phyloP scores from a whole-genome alignment of 2,888 invertebrate genomes.

The Himalopsyche kuldschensis region DNA sequence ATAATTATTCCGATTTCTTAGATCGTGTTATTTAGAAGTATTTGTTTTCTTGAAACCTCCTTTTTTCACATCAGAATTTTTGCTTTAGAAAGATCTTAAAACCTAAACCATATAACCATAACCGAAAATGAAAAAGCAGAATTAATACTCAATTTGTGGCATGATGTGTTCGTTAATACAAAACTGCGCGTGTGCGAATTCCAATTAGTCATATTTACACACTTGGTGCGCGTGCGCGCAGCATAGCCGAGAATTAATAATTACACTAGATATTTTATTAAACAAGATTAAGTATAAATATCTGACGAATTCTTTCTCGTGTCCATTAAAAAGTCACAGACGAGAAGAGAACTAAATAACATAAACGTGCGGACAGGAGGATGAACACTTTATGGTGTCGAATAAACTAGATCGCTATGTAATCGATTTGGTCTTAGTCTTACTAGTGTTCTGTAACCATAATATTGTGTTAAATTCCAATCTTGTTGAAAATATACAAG shows the following conservation, averaged over 20 bases:
- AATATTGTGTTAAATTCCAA: too few species aligned
- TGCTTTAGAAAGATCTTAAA: too few species aligned
- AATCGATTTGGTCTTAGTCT: too few species aligned
- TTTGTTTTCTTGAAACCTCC: too few species aligned
- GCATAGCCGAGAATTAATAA: not conserved
- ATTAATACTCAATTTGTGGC: not conserved
- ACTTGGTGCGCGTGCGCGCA: not conserved
- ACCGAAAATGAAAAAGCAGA: not conserved
- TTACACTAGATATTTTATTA: not conserved
- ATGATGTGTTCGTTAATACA: not conserved
- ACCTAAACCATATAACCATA: too few species aligned
- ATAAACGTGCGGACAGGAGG: not conserved
- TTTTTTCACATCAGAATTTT: too few species aligned
- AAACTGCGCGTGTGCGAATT: not conserved
- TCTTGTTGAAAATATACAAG: too few species aligned
- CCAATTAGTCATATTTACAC: not conserved
- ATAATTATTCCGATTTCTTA: too few species aligned
- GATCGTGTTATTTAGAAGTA: too few species aligned
- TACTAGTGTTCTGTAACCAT: too few species aligned
- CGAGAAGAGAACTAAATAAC: not conserved
- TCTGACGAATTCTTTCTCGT: not conserved
- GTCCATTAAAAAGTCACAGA: not conserved
- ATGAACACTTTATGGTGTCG: not conserved
- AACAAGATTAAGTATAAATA: not conserved
- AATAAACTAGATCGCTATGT: too few species aligned